Percentiles rank a stretch among this genome's conserved stretches.
Evolutionary conservation across 2,797 vertebrate species (phyloP).

Genomic region (Falco cherrug): DNA sequence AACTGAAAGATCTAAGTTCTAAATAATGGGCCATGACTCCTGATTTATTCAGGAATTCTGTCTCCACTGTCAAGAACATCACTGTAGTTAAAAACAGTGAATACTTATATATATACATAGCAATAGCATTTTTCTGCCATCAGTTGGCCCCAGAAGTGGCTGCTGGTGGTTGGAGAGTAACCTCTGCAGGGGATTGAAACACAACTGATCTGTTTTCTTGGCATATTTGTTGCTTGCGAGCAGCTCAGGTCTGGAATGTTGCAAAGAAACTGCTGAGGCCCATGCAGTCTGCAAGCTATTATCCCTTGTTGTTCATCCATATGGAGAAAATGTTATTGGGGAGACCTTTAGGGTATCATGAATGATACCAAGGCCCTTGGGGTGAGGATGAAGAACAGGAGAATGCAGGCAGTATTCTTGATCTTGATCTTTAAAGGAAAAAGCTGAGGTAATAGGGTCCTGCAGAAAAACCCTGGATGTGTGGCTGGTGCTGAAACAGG

Average conservation of each 20-base stretch:
- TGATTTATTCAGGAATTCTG: not conserved
- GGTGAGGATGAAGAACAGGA: not conserved
- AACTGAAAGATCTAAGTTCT: not conserved
- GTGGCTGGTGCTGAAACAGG: not conserved
- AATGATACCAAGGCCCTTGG: not conserved
- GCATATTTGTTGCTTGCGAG: not conserved
- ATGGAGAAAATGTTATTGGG: not conserved
- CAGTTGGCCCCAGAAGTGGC: not conserved
- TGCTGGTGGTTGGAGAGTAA: not conserved
- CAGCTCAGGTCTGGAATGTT: accelerated
- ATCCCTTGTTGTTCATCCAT: not conserved
- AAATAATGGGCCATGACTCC: not conserved
- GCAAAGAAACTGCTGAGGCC: not conserved
- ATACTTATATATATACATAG: not conserved
- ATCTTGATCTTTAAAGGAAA: not conserved
- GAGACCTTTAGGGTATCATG: not conserved
- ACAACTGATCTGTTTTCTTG: not conserved
- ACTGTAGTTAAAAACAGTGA: not conserved
- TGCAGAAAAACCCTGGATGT: not conserved
- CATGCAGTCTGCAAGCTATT: not conserved
- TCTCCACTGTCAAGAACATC: not conserved
- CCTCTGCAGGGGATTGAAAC: not conserved
- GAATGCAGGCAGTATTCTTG: not conserved
- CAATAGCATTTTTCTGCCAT: not conserved
- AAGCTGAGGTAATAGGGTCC: not conserved